Base-by-base conservation (phyloP, 2,113 vertebrate genomes). In the Plecturocebus donacophilus region DNA sequence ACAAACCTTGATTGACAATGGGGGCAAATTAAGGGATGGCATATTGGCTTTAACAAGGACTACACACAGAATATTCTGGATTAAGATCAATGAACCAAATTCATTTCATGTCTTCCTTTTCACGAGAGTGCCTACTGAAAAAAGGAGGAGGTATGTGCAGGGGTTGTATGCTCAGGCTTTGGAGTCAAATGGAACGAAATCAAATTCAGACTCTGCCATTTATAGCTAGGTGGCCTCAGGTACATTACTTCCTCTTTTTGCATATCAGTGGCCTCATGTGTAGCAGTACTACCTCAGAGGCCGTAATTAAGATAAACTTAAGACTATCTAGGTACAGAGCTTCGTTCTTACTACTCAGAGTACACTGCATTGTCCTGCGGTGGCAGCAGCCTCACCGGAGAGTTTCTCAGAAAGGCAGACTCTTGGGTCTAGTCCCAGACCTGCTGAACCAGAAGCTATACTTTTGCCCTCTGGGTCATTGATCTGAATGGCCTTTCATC, bases 401-500 rank as follows among this genome's bases (percentile, higher is more conserved):
- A 30, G 38, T 45, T 8, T 13, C 70, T 71, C 12, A 5, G 38
- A 85, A 47, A 73, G 3, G 25, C 5, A 7, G 52, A 35, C 1
- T 32, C 77, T 47, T 38, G 13, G 92, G 45, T n/a, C 11, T n/a
- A 32, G 4, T 14, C 75, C 70, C 47, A 10, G 83, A 38, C 52
- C 38, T 1, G 32, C 66, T 5, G 0, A 27, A 6, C 35, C 19
- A 20, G 32, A 58, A 49, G 20, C 38, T 38, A 0, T 2, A 1
- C 5, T 0, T 49, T 11, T 8, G 20, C 16, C 25, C 82, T n/a
- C 1, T 0, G 2, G 82, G 38, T 11, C 49, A 2, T 35, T 58
- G 75, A 17, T 91, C 70, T 5, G 45, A 13, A 54, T 1, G n/a
- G 20, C 5, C 42, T 64, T 70, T 79, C 54, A 9, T n/a, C 47